Percentiles rank a stretch among this genome's conserved stretches.
Conservation (phyloP, 2,113 vertebrate species). For the Podarcis cretensis region DNA sequence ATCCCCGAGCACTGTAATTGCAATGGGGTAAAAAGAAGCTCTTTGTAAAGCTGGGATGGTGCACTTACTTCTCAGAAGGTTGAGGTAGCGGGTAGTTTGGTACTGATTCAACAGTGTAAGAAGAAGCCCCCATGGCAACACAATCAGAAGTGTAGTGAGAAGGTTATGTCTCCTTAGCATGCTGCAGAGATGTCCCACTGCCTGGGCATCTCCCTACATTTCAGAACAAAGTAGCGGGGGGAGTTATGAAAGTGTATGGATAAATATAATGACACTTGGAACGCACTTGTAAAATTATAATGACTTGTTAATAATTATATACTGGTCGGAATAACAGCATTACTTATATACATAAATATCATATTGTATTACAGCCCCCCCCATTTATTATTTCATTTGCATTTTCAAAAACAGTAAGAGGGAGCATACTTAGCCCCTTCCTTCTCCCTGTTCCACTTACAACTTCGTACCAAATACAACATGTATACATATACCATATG, state of each 20-base stretch:
- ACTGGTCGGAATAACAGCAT: too few species aligned
- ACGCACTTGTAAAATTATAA: too few species aligned
- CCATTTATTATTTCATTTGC: too few species aligned
- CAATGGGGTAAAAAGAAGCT: background rate
- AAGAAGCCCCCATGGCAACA: slow-evolving; percentile 77
- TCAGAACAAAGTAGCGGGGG: slow-evolving; percentile 22
- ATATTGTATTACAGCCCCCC: too few species aligned
- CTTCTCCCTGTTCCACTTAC: too few species aligned
- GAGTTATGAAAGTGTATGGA: background rate
- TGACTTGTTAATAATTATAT: too few species aligned
- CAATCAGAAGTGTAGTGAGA: slow-evolving; percentile 77
- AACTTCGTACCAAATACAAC: too few species aligned
- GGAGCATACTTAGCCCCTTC: too few species aligned
- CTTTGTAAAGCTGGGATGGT: background rate
- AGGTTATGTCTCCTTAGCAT: slow-evolving; percentile 80
- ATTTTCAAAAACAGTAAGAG: too few species aligned
- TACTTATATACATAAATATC: too few species aligned
- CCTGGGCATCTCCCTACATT: slow-evolving; percentile 75
- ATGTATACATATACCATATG: too few species aligned
- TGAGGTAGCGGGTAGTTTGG: slow-evolving; percentile 76
- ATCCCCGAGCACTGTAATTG: background rate
- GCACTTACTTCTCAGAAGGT: slow-evolving; percentile 75
- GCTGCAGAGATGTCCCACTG: slow-evolving; percentile 71
- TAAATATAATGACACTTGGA: too few species aligned
- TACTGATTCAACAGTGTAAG: slow-evolving; percentile 79